Evolutionary conservation across 2,888 invertebrate genomes (phyloP).

Genomic region (Taphrorychus bicolor): DNA sequence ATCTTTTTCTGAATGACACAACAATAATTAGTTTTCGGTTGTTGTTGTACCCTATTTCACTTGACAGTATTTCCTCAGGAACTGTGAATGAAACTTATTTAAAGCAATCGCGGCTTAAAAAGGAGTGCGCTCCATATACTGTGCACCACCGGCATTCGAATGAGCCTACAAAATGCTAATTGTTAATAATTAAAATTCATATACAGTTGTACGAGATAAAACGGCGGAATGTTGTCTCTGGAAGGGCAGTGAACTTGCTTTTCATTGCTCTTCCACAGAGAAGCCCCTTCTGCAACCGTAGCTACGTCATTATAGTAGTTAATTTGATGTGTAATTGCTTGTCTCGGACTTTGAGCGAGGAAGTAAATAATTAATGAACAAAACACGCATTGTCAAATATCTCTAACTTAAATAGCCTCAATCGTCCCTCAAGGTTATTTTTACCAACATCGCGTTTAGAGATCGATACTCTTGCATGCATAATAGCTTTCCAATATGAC

Average conservation of each 20-base stretch:
- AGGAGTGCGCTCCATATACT: too few relatives aligned
- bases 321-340: background rate
- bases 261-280: conserved; percentile 14
- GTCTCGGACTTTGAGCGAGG: background rate
- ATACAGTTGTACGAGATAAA: conserved; percentile 18
- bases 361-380: background rate
- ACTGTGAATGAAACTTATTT: background rate
- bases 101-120: too few relatives aligned
- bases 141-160: background rate
- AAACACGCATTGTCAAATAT: too few relatives aligned
- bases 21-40: background rate
- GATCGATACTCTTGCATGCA: background rate
- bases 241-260: conserved; percentile 31
- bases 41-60: background rate
- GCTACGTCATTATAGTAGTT: background rate
- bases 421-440: background rate
- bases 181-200: conserved; percentile 33
- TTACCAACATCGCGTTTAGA: background rate
- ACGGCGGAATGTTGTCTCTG: conserved; percentile 15
- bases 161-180: conserved; percentile 24
- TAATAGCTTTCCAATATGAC: background rate
- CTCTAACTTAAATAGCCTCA: too few relatives aligned
- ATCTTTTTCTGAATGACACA: background rate
- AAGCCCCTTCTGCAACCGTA: conserved; percentile 19
- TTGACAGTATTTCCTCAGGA: background rate